Evolutionary conservation across 2,113 vertebrate genomes (phyloP).

Genomic region (Madoqua kirkii): DNA sequence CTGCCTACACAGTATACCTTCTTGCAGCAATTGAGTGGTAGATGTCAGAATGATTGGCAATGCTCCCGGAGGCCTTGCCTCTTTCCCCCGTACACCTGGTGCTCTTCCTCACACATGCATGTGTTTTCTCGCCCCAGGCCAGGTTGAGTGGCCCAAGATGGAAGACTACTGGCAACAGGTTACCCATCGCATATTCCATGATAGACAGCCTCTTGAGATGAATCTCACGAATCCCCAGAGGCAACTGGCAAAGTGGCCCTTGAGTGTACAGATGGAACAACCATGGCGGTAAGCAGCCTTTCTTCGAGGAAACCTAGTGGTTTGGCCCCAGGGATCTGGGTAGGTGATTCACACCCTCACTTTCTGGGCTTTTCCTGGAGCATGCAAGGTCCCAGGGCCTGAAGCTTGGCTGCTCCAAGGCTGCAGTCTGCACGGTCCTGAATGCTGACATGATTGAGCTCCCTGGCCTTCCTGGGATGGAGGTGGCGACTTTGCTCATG

Average conservation of each 20-base stretch:
- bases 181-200: background rate
- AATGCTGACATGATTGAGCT: background rate
- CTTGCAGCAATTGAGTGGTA: background rate
- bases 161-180: background rate
- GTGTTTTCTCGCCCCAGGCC: background rate
- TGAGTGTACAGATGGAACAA: background rate
- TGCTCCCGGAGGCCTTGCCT: background rate
- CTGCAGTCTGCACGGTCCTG: background rate
- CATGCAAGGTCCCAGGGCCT: background rate
- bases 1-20: background rate
- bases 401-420: background rate
- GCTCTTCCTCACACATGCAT: background rate
- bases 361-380: background rate
- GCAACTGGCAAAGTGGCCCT: background rate
- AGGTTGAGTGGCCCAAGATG: background rate
- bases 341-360: background rate
- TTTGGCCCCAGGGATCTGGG: background rate
- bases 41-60: background rate
- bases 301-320: background rate
- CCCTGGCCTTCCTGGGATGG: rapidly evolving
- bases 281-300: background rate
- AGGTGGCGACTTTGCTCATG: rapidly evolving
- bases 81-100: background rate
- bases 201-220: background rate
- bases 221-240: rapidly evolving